A percentile compares a stretch with the other conserved stretches of the same genome.
Conservation (phyloP, 1,140 invertebrate species). For the Idris sp. region DNA sequence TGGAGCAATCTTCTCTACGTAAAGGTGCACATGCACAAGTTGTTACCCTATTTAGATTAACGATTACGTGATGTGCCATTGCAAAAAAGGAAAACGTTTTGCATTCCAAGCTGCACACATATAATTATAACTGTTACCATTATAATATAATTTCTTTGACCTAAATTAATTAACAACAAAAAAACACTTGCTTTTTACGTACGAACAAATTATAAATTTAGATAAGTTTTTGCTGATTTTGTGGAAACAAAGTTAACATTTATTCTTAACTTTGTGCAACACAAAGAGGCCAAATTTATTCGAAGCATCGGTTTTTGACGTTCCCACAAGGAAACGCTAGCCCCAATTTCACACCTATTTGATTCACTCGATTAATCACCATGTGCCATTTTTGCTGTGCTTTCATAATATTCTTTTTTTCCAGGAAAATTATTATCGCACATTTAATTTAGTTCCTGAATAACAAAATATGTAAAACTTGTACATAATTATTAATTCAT, state of each 20-base stretch:
- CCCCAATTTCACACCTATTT: conserved; percentile 45
- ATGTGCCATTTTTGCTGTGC: background rate
- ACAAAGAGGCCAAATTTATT: conserved; percentile 25
- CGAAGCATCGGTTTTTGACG: conserved; percentile 26
- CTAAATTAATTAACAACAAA: too few relatives aligned
- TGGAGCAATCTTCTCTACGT: conserved; percentile 17
- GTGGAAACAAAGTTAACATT: too few relatives aligned
- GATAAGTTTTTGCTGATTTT: too few relatives aligned
- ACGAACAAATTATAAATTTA: too few relatives aligned
- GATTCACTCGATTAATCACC: conserved; percentile 39
- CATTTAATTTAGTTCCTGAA: too few relatives aligned
- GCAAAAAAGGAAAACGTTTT: conserved; percentile 18
- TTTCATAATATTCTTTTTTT: background rate
- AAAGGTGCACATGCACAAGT: conserved; percentile 32
- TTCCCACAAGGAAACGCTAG: conserved; percentile 28
- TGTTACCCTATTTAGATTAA: conserved; percentile 29
- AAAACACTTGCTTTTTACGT: too few relatives aligned
- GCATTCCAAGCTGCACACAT: too few relatives aligned
- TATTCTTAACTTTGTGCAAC: background rate
- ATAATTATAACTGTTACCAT: background rate
- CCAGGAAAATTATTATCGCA: too few relatives aligned
- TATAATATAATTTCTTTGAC: too few relatives aligned
- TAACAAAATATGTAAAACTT: too few relatives aligned
- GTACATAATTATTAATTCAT: too few relatives aligned
- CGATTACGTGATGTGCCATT: conserved; percentile 20